Percentiles rank a stretch among this genome's conserved stretches.
These are phyloP conservation scores for Puffinus mauretanicus DNA, from an alignment of 2,113 vertebrate genomes.

Conservation along the genomic window DNA sequence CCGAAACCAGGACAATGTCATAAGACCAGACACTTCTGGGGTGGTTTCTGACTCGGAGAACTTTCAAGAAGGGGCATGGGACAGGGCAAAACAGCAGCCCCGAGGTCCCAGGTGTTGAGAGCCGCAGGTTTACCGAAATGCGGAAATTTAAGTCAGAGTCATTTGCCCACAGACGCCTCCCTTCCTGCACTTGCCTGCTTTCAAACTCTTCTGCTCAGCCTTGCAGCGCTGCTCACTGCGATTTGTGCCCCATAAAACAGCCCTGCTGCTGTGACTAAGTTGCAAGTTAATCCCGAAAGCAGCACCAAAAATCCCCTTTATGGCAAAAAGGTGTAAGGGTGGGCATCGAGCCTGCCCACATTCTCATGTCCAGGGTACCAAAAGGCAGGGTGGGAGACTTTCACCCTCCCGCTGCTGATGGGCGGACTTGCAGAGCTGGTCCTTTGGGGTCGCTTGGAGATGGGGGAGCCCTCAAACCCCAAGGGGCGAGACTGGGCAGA, in stretches of 20 bases:
- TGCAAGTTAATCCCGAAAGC: not conserved
- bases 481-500: not conserved
- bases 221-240: not conserved
- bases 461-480: not conserved
- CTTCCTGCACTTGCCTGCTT: not conserved
- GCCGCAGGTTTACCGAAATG: not conserved
- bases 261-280: not conserved
- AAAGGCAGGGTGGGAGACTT: not conserved
- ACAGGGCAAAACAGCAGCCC: not conserved
- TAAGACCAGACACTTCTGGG: not conserved
- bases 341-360: rapidly evolving
- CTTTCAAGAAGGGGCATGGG: not conserved
- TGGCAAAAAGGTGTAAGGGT: not conserved
- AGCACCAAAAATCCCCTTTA: not conserved
- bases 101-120: not conserved
- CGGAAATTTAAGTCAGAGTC: not conserved
- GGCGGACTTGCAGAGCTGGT: not conserved
- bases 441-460: not conserved
- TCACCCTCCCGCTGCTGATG: not conserved
- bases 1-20: not conserved
- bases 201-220: not conserved
- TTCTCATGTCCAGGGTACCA: not conserved
- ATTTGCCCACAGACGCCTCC: not conserved
- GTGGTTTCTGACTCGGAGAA: not conserved
- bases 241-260: not conserved